Conservation (phyloP, 2,113 vertebrate species). For the Serilophus lunatus region DNA sequence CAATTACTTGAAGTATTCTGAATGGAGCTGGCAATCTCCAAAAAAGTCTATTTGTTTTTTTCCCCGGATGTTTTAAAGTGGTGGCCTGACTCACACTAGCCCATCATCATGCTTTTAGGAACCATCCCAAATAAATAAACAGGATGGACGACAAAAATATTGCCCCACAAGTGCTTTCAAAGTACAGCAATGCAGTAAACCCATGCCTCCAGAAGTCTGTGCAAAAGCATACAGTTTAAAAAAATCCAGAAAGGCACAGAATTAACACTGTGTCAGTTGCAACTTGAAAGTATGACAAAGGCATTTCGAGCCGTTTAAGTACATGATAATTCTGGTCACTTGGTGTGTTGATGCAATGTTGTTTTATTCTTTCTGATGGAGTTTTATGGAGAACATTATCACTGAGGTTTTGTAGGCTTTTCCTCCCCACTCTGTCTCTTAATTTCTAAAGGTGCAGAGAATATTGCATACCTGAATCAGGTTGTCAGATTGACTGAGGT, state of each 20-base stretch:
- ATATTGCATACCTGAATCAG: not conserved
- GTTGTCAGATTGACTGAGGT: not conserved
- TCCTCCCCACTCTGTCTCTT: not conserved
- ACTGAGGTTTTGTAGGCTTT: not conserved
- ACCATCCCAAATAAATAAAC: not conserved
- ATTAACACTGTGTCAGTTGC: not conserved
- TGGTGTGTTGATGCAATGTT: not conserved
- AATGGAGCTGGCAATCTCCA: not conserved
- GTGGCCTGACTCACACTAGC: not conserved
- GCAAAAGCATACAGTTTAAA: not conserved
- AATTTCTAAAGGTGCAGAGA: not conserved
- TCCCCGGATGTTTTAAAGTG: not conserved
- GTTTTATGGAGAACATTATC: not conserved
- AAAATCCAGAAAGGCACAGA: not conserved
- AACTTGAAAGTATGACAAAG: not conserved
- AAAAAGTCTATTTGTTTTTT: not conserved
- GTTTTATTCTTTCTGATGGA: not conserved
- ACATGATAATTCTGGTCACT: not conserved
- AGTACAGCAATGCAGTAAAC: not conserved
- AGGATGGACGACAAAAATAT: not conserved
- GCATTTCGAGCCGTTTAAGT: not conserved
- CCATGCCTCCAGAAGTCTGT: not conserved
- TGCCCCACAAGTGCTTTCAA: rapidly evolving
- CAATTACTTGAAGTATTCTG: not conserved
- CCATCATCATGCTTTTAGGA: not conserved